Evolutionary conservation across 2,888 invertebrate species (phyloP).

Genomic region (Spilosoma lubricipeda): DNA sequence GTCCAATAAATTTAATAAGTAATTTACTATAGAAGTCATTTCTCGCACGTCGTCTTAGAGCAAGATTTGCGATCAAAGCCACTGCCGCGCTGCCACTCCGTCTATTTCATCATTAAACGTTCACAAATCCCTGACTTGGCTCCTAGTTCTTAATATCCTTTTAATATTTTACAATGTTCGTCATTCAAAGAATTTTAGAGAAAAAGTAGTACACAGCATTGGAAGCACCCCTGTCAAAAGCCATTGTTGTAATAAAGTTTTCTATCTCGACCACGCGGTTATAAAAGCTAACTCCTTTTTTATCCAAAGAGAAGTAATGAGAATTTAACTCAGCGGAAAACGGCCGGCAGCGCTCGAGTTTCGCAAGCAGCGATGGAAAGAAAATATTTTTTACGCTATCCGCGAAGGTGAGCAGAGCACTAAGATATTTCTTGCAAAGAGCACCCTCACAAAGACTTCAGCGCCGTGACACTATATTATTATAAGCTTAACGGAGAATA

Average conservation of each 20-base stretch:
- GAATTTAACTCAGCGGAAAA: conserved; percentile 84
- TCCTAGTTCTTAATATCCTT: conserved; percentile 68
- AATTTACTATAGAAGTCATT: conserved; percentile 79
- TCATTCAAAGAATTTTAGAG: conserved; percentile 68
- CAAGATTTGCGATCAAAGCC: conserved; percentile 78
- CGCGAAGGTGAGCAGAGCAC: conserved; percentile 60
- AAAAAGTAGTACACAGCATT: conserved; percentile 68
- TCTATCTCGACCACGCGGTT: conserved; percentile 72
- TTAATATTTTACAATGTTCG: conserved; percentile 76
- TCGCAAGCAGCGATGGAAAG: conserved; percentile 68
- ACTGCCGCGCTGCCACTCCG: conserved; percentile 64
- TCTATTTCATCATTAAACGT: conserved; percentile 79
- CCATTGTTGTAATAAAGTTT: conserved; percentile 81
- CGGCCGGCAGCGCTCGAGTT: conserved; percentile 67
- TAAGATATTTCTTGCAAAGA: conserved; percentile 64
- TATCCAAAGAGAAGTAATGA: conserved; percentile 83
- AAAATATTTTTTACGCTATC: conserved; percentile 78
- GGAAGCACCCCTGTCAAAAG: conserved; percentile 70
- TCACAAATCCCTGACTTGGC: conserved; percentile 68
- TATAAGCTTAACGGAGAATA: conserved; percentile 71
- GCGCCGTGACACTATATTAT: conserved; percentile 61
- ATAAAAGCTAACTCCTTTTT: conserved; percentile 80
- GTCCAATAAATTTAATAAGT: conserved; percentile 80
- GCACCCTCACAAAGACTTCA: conserved; percentile 68
- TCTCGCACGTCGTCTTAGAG: conserved; percentile 78